Conservation (phyloP, 2,888 invertebrate genomes). For the Cephus pygmeus region DNA sequence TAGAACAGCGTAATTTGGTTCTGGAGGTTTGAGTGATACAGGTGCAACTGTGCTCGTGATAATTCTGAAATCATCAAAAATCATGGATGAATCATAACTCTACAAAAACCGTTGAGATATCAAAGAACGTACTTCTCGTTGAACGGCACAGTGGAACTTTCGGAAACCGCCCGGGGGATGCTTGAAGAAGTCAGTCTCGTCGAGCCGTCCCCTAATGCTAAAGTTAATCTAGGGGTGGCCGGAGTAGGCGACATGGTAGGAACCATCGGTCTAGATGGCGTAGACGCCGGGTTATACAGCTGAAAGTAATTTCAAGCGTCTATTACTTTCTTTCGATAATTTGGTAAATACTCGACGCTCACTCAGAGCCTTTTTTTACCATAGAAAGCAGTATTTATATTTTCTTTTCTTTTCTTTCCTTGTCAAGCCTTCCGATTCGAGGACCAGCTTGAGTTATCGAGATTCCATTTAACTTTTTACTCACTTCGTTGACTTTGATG, state of each 20-base stretch:
- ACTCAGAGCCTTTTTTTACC: neutral
- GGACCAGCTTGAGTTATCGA: neutral
- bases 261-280: constrained; percentile 10
- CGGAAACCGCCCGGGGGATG: neutral
- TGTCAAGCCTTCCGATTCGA: neutral
- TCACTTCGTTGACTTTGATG: neutral
- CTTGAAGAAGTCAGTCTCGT: neutral
- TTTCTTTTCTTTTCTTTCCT: neutral
- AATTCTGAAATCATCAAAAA: neutral
- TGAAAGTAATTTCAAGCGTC: constrained; percentile 33
- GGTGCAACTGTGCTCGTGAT: neutral
- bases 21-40: neutral
- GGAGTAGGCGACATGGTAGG: constrained; percentile 21
- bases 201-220: neutral
- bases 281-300: constrained; percentile 25
- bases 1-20: neutral
- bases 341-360: neutral
- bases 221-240: constrained; percentile 20
- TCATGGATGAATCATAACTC: neutral
- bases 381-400: neutral
- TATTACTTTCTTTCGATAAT: constrained; percentile 8
- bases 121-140: neutral
- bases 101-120: neutral
- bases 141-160: neutral
- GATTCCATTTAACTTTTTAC: neutral